Percentiles rank a stretch among this genome's conserved stretches.
Evolutionary conservation across 2,888 invertebrate genomes (phyloP).

Genomic region (Anagyrus pseudococci): DNA sequence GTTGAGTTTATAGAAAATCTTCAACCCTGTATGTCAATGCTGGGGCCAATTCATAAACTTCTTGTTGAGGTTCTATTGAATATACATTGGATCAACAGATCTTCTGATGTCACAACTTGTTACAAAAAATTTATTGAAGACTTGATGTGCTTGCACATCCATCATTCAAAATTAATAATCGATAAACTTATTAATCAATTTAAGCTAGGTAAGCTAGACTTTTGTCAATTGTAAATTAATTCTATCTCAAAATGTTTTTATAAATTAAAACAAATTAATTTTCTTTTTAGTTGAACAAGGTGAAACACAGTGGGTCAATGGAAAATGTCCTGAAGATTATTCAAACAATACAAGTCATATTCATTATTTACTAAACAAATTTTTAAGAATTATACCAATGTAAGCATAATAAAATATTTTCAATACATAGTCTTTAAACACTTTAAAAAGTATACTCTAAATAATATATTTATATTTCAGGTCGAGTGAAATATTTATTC

Average conservation of each 20-base stretch:
- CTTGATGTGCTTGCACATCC: constrained; percentile 73
- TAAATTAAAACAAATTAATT: constrained; percentile 19
- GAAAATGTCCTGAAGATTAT: constrained; percentile 66
- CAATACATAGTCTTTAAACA: constrained; percentile 3
- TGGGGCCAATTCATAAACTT: constrained; percentile 66
- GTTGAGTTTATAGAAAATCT: constrained; percentile 66
- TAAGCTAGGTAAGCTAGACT: constrained; percentile 64
- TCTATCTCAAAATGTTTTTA: constrained; percentile 6
- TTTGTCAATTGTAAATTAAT: constrained; percentile 3
- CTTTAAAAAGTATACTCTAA: constrained; percentile 27
- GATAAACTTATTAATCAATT: constrained; percentile 69
- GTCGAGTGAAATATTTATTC: constrained; percentile 74
- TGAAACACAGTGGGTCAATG: constrained; percentile 68
- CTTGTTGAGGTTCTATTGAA: constrained; percentile 70
- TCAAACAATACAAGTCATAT: constrained; percentile 69
- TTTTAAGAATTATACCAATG: constrained; percentile 68
- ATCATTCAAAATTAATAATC: constrained; percentile 70
- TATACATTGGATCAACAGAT: constrained; percentile 67
- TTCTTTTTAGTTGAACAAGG: constrained; percentile 57
- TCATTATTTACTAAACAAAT: constrained; percentile 65
- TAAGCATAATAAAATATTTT: constrained; percentile 62
- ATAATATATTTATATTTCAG: constrained; percentile 60
- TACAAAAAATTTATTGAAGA: constrained; percentile 73
- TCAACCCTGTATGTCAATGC: constrained; percentile 66
- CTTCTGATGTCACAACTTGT: constrained; percentile 63